Percentiles rank a stretch among this genome's conserved stretches.
Conservation (phyloP, 2,113 vertebrate genomes). For the Aythya baeri region DNA sequence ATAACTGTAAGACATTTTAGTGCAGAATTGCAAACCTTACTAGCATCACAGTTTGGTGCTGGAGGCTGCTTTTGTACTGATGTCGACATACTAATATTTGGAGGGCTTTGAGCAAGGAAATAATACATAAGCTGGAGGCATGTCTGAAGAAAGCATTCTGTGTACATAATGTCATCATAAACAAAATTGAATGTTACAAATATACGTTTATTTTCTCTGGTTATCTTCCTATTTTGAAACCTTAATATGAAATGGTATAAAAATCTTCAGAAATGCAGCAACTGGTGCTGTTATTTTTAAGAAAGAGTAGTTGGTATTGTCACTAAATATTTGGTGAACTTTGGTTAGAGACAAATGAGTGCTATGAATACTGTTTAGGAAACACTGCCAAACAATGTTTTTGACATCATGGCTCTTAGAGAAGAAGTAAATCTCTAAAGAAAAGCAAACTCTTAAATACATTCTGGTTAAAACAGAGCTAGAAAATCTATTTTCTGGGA, state of each 20-base stretch:
- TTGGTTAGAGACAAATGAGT: not conserved
- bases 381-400: not conserved
- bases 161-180: not conserved
- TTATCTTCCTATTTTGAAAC: not conserved
- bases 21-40: not conserved
- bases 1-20: not conserved
- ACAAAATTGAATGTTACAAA: not conserved
- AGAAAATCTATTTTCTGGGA: not conserved
- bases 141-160: not conserved
- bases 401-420: not conserved
- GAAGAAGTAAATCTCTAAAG: not conserved
- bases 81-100: conserved; percentile 34
- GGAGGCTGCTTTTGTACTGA: not conserved
- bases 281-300: not conserved
- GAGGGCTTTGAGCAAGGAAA: conserved; percentile 3
- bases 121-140: not conserved
- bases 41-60: not conserved
- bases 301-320: not conserved
- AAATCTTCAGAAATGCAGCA: not conserved
- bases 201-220: not conserved
- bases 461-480: not conserved
- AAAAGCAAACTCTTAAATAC: not conserved
- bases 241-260: not conserved
- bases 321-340: not conserved
- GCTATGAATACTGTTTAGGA: not conserved